Conservation (phyloP, 1,140 invertebrate species). For the Rhopalosiphum padi region DNA sequence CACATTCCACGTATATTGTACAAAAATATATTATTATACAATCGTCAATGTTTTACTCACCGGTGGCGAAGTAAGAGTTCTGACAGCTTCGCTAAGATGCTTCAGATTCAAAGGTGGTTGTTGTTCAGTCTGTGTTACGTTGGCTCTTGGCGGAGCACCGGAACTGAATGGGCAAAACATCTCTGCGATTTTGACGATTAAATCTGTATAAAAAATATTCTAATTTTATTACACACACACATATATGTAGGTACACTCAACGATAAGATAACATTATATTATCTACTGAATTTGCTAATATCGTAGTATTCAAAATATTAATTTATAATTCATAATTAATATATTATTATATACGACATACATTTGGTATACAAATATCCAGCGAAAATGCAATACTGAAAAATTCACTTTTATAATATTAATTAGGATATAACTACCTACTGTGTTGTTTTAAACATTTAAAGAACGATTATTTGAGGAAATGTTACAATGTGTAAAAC, state of each 20-base stretch:
- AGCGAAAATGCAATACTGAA: no score
- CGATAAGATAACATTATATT: no score
- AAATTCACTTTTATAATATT: no score
- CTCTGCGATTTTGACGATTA: not conserved
- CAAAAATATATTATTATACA: not conserved
- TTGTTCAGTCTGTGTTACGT: conserved; percentile 17
- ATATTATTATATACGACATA: no score
- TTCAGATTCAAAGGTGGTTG: conserved; percentile 66
- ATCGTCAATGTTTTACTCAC: conserved; percentile 63
- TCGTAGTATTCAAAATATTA: no score
- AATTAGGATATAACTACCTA: no score
- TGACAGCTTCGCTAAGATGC: conserved; percentile 67
- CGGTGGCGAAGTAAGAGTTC: conserved; percentile 68
- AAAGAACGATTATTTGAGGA: not conserved
- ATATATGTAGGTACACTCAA: no score
- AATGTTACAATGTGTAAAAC: not conserved
- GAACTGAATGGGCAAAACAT: conserved; percentile 54
- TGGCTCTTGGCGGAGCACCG: not conserved
- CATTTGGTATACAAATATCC: no score
- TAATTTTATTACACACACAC: not conserved
- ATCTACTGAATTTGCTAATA: no score
- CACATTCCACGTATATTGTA: not conserved
- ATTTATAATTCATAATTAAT: no score
- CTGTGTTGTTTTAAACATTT: not conserved
- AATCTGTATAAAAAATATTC: not conserved